A percentile compares a stretch with the other conserved stretches of the same genome.
Evolutionary conservation across 1,140 invertebrate genomes (phyloP).

Genomic region (Macrotrachela quadricornifera): DNA sequence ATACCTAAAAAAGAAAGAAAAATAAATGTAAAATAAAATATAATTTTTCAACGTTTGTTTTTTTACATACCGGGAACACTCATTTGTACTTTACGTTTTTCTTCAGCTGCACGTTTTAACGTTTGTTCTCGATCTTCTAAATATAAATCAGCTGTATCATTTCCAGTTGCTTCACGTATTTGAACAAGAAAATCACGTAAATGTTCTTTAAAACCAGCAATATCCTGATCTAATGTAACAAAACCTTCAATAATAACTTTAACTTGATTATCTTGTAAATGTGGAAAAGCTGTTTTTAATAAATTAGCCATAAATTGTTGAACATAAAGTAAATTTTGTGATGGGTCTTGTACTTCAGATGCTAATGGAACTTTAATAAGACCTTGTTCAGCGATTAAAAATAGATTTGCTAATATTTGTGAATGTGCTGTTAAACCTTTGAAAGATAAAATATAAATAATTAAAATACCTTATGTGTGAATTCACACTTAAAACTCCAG

Average conservation of each 20-base stretch:
- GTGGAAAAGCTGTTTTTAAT: conserved; percentile 52
- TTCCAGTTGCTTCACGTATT: conserved; percentile 90
- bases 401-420: too few species aligned
- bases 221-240: conserved; percentile 87
- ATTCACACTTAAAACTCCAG: too few species aligned
- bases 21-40: too few species aligned
- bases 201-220: conserved; percentile 90
- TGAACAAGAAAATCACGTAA: conserved; percentile 95
- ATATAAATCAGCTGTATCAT: conserved; percentile 87
- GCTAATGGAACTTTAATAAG: neutral
- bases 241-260: conserved; percentile 94
- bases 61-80: conserved; percentile 49
- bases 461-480: too few species aligned
- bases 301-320: conserved; percentile 75
- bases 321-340: conserved; percentile 23
- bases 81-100: conserved; percentile 72
- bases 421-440: too few species aligned
- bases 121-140: conserved; percentile 77
- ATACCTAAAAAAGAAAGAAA: conserved; percentile 28
- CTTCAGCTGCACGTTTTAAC: conserved; percentile 66
- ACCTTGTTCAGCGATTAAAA: too few species aligned
- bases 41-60: too few species aligned
- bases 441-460: too few species aligned
- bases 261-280: conserved; percentile 46
- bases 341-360: conserved; percentile 3